Percentiles rank a stretch among this genome's conserved stretches.
Conservation (phyloP, 2,888 invertebrate genomes). For the Papilio demoleus region DNA sequence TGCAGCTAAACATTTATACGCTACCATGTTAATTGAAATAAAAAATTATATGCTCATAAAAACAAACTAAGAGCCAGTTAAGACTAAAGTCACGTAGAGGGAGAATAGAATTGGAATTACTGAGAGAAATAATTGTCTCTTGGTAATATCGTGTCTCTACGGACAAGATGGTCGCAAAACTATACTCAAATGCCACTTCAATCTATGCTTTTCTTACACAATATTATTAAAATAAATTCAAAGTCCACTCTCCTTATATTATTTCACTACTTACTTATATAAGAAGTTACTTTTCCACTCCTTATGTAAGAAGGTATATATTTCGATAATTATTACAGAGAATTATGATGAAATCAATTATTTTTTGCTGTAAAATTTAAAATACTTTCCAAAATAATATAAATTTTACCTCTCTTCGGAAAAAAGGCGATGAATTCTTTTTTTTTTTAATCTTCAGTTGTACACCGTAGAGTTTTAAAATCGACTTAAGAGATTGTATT, state of each 20-base stretch:
- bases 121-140: constrained; percentile 30
- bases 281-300: no score
- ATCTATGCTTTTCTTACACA: constrained; percentile 34
- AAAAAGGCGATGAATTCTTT: no score
- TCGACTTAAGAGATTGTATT: background rate
- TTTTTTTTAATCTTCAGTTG: no score
- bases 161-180: constrained; percentile 23
- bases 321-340: no score
- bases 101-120: constrained; percentile 29
- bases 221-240: constrained; percentile 2
- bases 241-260: background rate
- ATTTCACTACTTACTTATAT: no score
- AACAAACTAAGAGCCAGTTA: constrained; percentile 28
- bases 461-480: background rate
- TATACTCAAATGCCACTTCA: background rate
- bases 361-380: no score
- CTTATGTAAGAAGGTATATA: no score
- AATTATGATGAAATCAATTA: no score
- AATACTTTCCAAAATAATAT: no score
- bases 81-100: constrained; percentile 31
- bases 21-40: constrained; percentile 24
- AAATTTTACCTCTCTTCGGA: no score
- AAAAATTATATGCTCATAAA: constrained; percentile 31
- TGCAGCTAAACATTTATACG: constrained; percentile 9
- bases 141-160: constrained; percentile 24